Evolutionary conservation across 1,140 invertebrate species (phyloP).

Genomic region (Goniozus legneri): DNA sequence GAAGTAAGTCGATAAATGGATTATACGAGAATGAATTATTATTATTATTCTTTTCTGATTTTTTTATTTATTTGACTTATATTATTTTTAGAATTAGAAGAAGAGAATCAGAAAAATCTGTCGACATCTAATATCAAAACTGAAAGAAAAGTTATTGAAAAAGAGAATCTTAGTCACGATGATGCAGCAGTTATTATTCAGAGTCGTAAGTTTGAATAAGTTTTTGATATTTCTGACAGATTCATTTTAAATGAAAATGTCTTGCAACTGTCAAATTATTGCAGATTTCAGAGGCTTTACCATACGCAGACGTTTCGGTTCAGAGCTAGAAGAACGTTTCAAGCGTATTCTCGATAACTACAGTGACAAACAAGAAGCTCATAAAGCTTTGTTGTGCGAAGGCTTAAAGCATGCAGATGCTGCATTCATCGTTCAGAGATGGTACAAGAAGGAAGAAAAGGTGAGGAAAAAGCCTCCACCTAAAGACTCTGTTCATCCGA

Average conservation of each 20-base stretch:
- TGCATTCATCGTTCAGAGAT: constrained; percentile 48
- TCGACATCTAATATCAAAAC: background rate
- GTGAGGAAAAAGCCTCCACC: constrained; percentile 31
- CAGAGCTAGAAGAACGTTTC: constrained; percentile 54
- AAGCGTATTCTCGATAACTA: constrained; percentile 47
- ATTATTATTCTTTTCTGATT: background rate
- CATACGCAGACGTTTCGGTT: constrained; percentile 62
- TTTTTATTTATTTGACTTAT: constrained; percentile 3
- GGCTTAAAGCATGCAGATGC: constrained; percentile 55
- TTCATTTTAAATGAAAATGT: background rate
- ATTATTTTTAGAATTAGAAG: constrained; percentile 33
- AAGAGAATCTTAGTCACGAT: constrained; percentile 55
- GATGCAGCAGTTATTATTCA: constrained; percentile 65
- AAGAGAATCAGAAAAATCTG: constrained; percentile 41
- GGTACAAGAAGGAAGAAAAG: constrained; percentile 45
- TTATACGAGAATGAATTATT: background rate
- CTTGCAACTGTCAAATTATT: constrained; percentile 8
- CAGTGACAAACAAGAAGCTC: constrained; percentile 43
- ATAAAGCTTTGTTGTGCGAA: constrained; percentile 45
- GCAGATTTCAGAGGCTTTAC: constrained; percentile 66
- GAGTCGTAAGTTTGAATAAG: constrained; percentile 68
- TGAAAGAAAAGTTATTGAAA: constrained; percentile 17
- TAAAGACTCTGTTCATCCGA: constrained; percentile 41
- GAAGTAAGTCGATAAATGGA: constrained; percentile 18
- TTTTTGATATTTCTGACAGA: too few species aligned